Conservation (phyloP, 2,797 vertebrate species). For the Crocidura indochinensis region DNA sequence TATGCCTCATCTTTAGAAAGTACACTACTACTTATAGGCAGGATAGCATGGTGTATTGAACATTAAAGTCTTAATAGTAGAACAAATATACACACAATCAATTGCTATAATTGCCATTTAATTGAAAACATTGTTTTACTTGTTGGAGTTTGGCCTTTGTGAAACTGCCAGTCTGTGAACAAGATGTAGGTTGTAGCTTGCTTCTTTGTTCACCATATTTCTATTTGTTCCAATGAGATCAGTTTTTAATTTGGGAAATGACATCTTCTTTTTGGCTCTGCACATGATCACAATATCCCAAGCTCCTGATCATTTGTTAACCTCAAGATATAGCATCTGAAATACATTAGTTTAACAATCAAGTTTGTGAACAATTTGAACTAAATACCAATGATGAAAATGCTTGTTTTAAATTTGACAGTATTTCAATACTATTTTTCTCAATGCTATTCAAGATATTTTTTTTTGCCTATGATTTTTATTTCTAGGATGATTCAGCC, state of each 20-base stretch:
- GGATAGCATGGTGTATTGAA: background rate
- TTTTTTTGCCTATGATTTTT: conserved; percentile 8
- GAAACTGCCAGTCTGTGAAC: background rate
- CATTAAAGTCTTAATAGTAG: background rate
- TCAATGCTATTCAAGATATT: background rate
- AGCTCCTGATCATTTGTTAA: conserved; percentile 56
- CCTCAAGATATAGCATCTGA: conserved; percentile 55
- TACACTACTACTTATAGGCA: background rate
- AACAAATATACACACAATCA: background rate
- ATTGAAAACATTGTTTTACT: background rate
- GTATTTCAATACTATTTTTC: conserved; percentile 50
- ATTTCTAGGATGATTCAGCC: background rate
- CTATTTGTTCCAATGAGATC: conserved; percentile 43
- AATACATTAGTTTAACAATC: conserved; percentile 63
- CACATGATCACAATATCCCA: background rate
- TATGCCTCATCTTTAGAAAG: background rate
- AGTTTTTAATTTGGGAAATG: conserved; percentile 55
- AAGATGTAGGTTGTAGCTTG: background rate
- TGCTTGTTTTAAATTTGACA: background rate
- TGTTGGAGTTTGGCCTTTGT: background rate
- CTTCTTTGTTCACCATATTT: conserved; percentile 25
- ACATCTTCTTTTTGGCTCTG: conserved; percentile 60
- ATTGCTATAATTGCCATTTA: background rate
- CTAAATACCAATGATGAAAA: conserved; percentile 49
- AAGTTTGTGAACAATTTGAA: conserved; percentile 19